Conservation (phyloP, 2,113 vertebrate genomes). For the Oreochromis niloticus region DNA sequence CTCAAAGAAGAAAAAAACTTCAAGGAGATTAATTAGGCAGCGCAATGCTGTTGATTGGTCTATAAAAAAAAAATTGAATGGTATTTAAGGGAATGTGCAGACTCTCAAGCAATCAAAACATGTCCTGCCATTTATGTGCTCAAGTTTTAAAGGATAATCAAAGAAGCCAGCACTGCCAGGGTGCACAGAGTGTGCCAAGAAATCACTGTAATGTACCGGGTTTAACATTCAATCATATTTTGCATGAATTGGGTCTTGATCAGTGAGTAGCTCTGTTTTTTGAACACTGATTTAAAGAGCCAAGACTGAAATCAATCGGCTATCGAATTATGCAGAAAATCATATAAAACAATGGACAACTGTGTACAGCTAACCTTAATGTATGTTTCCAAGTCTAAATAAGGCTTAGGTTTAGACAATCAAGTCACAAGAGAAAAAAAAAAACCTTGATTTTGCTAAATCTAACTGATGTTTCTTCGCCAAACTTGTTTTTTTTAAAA, state of each 20-base stretch:
- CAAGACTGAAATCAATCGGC: neutral
- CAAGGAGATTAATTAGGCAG: slow-evolving; percentile 54
- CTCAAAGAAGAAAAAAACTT: slow-evolving; percentile 27
- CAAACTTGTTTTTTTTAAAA: neutral
- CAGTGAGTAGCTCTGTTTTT: slow-evolving; percentile 1
- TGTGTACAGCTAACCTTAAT: neutral
- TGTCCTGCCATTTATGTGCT: slow-evolving; percentile 52
- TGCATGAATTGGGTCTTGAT: neutral
- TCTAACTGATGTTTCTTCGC: neutral
- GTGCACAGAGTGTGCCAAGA: slow-evolving; percentile 12
- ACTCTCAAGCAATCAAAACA: slow-evolving; percentile 58
- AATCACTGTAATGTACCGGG: slow-evolving; percentile 30
- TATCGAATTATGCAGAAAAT: neutral
- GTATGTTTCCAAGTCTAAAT: neutral
- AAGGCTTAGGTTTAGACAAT: neutral
- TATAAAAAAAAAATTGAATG: slow-evolving; percentile 38
- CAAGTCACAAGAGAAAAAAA: neutral
- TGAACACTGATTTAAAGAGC: neutral
- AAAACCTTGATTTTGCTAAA: neutral
- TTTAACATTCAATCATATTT: neutral
- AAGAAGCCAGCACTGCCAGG: slow-evolving; percentile 6
- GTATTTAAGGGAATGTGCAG: slow-evolving; percentile 36
- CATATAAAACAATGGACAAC: neutral
- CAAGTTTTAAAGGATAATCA: slow-evolving; percentile 59
- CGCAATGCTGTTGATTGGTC: slow-evolving; percentile 45